Base-by-base conservation (phyloP, 1,140 invertebrate species). In the Drosophila bipectinata region DNA sequence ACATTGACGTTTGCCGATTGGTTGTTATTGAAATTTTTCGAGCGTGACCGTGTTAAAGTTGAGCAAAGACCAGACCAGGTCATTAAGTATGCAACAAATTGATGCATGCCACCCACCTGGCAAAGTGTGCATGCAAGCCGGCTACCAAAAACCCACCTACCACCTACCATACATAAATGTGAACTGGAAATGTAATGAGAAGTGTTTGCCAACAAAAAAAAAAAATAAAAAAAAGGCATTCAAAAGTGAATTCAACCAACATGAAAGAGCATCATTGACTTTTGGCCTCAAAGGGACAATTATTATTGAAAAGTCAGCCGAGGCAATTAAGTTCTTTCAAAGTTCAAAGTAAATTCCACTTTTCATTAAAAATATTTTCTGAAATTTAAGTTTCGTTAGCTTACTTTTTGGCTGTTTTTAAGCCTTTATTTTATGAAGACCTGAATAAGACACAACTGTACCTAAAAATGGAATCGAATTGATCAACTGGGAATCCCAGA, bases 21-120 rank as follows among this genome's bases (percentile, higher is more conserved):
- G 55, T 52, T 80, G 73, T 85, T 85, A 84, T 84, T 85, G 77
- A 80, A 84, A 80, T 80, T 87, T 81, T 64, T 77, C 63, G 68
- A 81, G 73, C 82, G 82, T 81, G 12, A n/a, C 8, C 14, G 12
- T 45, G 37, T 18, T 34, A 53, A 55, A 58, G 52, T 73, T 57
- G 51, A 32, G 30, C 7, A 54, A 60, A 41, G 39, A 9, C 14
- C 41, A 6, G 41, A 5, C 45, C 30, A 14, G 51, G 39, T 53
- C 77, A 85, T 76, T 72, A 73, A 63, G 61, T 66, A 85, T 85
- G 81, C 81, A 77, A 81, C 77, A 85, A 84, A 85, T 45, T 73
- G 67, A 72, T 61, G 34, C 44, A 30, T 15, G 41, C 28, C n/a
- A 10, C 5, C 32, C 39, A 9, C 28, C 21, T 21, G 21, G 21